phyloP scores from a whole-genome alignment of 1,140 invertebrate species.

The Acromyrmex heyeri region DNA sequence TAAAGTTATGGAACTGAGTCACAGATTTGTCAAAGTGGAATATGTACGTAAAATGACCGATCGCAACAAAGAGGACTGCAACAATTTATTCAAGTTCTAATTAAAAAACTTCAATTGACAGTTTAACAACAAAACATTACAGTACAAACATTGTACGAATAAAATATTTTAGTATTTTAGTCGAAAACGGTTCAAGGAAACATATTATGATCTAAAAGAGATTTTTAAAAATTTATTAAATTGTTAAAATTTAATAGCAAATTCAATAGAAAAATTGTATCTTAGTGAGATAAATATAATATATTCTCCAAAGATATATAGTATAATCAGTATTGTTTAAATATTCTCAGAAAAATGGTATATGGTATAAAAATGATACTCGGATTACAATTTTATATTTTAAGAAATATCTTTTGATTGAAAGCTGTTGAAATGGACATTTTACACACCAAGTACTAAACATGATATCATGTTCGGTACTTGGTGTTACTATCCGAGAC shows the following conservation, averaged over 20 bases:
- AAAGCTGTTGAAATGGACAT: neutral
- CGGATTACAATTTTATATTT: neutral
- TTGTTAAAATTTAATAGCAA: constrained; percentile 5
- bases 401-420: neutral
- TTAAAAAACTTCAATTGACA: constrained; percentile 8
- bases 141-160: neutral
- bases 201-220: neutral
- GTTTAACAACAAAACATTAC: neutral
- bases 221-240: constrained; percentile 6
- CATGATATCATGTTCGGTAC: neutral
- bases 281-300: too few species aligned
- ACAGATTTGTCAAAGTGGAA: neutral
- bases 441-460: neutral
- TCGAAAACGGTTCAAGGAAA: neutral
- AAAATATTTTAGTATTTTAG: neutral
- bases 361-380: too few species aligned
- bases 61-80: neutral
- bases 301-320: neutral
- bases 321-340: neutral
- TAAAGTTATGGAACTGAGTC: constrained; percentile 11
- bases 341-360: neutral
- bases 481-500: neutral
- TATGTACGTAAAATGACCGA: neutral
- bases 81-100: constrained; percentile 23
- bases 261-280: neutral